These are phyloP conservation scores for Panopea generosa DNA, from an alignment of 2,888 invertebrate genomes.

Conservation along the genomic window DNA sequence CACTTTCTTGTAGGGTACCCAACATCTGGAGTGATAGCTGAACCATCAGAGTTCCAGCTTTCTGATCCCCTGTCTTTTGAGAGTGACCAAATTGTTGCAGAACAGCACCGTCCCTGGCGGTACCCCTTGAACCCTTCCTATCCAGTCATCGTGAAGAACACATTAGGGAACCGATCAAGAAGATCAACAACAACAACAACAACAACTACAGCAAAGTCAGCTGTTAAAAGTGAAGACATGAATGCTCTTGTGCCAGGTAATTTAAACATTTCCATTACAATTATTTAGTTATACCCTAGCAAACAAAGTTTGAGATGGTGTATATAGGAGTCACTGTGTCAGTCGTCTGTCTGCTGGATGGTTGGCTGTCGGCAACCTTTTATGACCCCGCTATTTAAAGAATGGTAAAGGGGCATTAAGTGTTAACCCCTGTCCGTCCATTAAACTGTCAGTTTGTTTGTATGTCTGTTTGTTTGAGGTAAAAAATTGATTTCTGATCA, in stretches of 20 bases:
- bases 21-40: conserved; percentile 77
- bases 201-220: conserved; percentile 44
- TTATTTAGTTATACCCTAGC: too few species aligned
- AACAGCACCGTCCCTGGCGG: conserved; percentile 63
- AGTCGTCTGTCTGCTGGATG: too few species aligned
- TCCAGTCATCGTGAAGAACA: conserved; percentile 53
- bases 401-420: too few species aligned
- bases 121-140: conserved; percentile 68
- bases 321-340: too few species aligned
- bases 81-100: conserved; percentile 65
- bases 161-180: conserved; percentile 5
- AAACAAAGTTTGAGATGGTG: too few species aligned
- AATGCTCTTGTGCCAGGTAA: conserved; percentile 57
- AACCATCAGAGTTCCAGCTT: conserved; percentile 77
- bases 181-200: conserved; percentile 40
- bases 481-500: too few species aligned
- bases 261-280: too few species aligned
- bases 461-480: too few species aligned
- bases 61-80: conserved; percentile 72
- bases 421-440: too few species aligned
- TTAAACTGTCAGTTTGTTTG: too few species aligned
- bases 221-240: conserved; percentile 68
- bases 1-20: conserved; percentile 77
- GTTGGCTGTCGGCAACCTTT: too few species aligned
- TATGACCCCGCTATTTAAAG: too few species aligned